Percentiles rank a stretch among this genome's conserved stretches.
Evolutionary conservation across 2,797 vertebrate genomes (phyloP).

Genomic region (Diplodus sargus): DNA sequence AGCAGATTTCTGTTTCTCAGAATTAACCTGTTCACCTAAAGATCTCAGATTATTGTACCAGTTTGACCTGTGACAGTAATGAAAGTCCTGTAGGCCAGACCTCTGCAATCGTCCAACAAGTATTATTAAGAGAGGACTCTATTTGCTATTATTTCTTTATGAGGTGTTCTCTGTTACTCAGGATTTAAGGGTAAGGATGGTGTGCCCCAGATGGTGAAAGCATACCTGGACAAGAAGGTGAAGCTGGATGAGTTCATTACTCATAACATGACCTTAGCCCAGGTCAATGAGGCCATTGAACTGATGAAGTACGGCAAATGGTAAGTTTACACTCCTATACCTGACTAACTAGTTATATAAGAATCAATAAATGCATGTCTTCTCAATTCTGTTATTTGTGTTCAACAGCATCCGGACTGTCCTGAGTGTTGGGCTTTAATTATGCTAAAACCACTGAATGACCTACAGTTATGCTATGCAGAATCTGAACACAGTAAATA

Average conservation of each 20-base stretch:
- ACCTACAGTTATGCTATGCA: background rate
- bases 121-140: background rate
- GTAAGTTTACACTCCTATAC: slow-evolving; percentile 67
- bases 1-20: too few relatives aligned
- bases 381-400: slow-evolving; percentile 41
- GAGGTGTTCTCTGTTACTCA: slow-evolving; percentile 53
- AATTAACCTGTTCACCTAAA: background rate
- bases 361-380: background rate
- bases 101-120: background rate
- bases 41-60: background rate
- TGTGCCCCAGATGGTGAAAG: slow-evolving; percentile 86
- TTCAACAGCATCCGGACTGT: slow-evolving; percentile 18
- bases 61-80: background rate
- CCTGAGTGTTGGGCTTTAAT: background rate
- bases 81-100: background rate
- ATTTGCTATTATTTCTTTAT: background rate
- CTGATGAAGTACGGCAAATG: slow-evolving; percentile 88
- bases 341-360: background rate
- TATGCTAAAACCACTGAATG: background rate
- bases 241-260: slow-evolving; percentile 91
- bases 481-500: background rate
- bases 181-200: slow-evolving; percentile 88
- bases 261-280: slow-evolving; percentile 85
- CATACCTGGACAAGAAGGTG: slow-evolving; percentile 89
- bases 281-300: slow-evolving; percentile 89